phyloP scores from a whole-genome alignment of 1,140 invertebrate species.

The Drosophila pachea region DNA sequence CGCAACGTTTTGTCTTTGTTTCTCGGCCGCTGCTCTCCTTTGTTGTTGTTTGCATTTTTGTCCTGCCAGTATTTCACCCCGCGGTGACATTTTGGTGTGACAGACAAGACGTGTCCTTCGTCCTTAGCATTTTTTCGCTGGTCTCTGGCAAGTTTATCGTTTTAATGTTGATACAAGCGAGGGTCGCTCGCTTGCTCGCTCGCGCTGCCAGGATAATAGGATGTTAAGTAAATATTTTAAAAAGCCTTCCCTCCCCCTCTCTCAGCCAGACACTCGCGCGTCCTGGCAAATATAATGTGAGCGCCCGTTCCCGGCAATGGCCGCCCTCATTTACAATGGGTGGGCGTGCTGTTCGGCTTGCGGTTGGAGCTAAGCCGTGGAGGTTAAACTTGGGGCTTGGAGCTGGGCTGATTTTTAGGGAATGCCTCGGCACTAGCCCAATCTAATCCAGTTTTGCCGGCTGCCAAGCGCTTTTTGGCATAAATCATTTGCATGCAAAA shows the following conservation, averaged over 20 bases:
- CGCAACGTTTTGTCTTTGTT: background rate
- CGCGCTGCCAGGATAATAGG: constrained; percentile 67
- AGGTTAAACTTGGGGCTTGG: background rate
- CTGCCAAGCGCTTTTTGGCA: constrained; percentile 70
- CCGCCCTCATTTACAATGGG: constrained; percentile 50
- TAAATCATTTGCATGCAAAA: constrained; percentile 79
- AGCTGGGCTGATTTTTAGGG: constrained; percentile 21
- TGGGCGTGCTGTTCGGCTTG: constrained; percentile 18
- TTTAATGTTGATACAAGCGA: constrained; percentile 74
- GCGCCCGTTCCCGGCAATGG: constrained; percentile 51
- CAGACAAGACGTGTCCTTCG: constrained; percentile 78
- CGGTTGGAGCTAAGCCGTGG: background rate
- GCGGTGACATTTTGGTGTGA: constrained; percentile 77
- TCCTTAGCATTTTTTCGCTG: constrained; percentile 56
- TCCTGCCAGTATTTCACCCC: constrained; percentile 73
- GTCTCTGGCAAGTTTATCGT: constrained; percentile 72
- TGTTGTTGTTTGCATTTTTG: constrained; percentile 54
- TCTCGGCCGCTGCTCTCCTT: background rate
- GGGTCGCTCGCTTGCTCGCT: constrained; percentile 53
- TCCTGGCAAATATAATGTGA: constrained; percentile 49
- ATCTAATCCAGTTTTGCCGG: constrained; percentile 72
- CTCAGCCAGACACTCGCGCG: constrained; percentile 3
- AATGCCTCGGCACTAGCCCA: constrained; percentile 56
- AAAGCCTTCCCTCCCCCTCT: constrained; percentile 31
- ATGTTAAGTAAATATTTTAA: constrained; percentile 78